These are phyloP conservation scores for Cheilosia soror DNA, from an alignment of 2,888 invertebrate genomes.

Conservation along the genomic window DNA sequence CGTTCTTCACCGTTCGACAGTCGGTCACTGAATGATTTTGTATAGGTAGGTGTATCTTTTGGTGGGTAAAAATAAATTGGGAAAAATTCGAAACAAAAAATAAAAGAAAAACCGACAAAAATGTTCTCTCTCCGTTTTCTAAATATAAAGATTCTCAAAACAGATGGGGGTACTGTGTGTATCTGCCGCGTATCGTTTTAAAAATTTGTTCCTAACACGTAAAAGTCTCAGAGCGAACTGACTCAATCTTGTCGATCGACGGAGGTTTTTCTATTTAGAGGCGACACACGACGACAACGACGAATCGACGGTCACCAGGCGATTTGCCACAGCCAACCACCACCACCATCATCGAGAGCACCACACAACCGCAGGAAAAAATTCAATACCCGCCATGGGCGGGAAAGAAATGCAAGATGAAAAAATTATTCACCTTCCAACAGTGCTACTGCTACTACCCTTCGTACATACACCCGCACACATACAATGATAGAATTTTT, in stretches of 20 bases:
- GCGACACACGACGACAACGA: constrained; percentile 76
- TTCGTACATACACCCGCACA: constrained; percentile 32
- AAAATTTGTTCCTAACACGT: constrained; percentile 80
- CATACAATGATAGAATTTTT: constrained; percentile 63
- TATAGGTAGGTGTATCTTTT: background rate
- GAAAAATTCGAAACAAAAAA: constrained; percentile 26
- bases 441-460: constrained; percentile 46
- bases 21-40: constrained; percentile 35
- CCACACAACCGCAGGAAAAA: constrained; percentile 83
- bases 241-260: constrained; percentile 83
- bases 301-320: constrained; percentile 78
- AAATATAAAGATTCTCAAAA: constrained; percentile 32
- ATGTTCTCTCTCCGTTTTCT: constrained; percentile 22
- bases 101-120: constrained; percentile 21
- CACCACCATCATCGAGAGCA: constrained; percentile 67
- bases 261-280: constrained; percentile 83
- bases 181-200: constrained; percentile 2
- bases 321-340: constrained; percentile 73
- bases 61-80: constrained; percentile 27
- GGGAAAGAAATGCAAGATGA: constrained; percentile 61
- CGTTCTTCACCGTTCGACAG: constrained; percentile 27
- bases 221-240: constrained; percentile 84
- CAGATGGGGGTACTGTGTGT: constrained; percentile 11
- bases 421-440: constrained; percentile 59
- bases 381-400: constrained; percentile 77